These are phyloP conservation scores for Eristalinus aeneus DNA, from an alignment of 2,888 invertebrate species.

Conservation along the genomic window DNA sequence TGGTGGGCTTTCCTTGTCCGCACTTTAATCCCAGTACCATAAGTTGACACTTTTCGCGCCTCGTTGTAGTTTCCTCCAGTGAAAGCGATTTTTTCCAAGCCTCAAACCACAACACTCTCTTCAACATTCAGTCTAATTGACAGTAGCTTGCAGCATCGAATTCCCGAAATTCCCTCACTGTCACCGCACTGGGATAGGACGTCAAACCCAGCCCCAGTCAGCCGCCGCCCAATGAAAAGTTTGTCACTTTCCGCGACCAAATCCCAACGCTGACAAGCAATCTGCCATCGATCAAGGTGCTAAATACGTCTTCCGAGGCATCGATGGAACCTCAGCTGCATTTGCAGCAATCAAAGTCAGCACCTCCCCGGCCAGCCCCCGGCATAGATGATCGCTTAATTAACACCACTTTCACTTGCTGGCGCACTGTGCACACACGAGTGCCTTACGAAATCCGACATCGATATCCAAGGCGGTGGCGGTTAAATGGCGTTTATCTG, in stretches of 20 bases:
- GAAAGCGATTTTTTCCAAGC: no score
- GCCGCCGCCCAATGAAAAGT: neutral
- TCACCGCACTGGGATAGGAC: neutral
- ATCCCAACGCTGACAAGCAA: conserved; percentile 1
- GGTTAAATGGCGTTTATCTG: conserved; percentile 19
- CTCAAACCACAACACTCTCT: no score
- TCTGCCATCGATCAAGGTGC: conserved; percentile 11
- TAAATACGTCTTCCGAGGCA: neutral
- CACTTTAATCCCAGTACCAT: no score
- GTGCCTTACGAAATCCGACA: neutral
- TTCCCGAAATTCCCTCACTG: no score
- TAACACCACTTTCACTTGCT: conserved; percentile 56
- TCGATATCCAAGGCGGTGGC: neutral
- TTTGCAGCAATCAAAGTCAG: conserved; percentile 39
- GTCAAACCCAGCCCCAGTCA: neutral
- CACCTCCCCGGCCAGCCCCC: neutral
- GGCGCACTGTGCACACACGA: neutral
- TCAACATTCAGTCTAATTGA: no score
- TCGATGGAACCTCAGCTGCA: neutral
- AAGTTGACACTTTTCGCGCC: no score
- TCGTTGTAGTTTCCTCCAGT: no score
- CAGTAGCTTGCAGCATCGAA: no score
- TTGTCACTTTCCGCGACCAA: conserved; percentile 11
- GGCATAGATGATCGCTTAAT: conserved; percentile 54
- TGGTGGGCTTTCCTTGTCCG: no score